Base-by-base conservation (phyloP, 2,888 invertebrate genomes). In the Pheosia tremula region DNA sequence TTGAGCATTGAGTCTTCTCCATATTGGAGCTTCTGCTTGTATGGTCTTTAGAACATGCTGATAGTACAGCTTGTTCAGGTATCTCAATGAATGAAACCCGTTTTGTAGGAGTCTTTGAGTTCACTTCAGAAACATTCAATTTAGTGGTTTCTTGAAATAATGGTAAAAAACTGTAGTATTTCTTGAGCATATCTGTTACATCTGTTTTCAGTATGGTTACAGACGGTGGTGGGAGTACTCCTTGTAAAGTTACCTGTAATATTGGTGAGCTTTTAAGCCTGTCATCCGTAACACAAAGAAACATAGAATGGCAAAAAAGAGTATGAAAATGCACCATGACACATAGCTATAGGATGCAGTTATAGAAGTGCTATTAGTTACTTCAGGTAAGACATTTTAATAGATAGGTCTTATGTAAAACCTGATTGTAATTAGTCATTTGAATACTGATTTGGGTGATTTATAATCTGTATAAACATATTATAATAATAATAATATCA, bases 181-280 rank as follows among this genome's bases (percentile, higher is more conserved):
- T 93, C 36, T 94, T 89, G 24, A 97, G 93, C 86, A 96, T 95
- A 79, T 96, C 95, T 39, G 93, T 89, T 36, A 95, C 95, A 79
- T 96, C 96, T 60, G 95, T 91, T 74, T 96, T 95, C 38, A 96
- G 89, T 49, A 94, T 95, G 11, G 97, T 97, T 10, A 96, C 94
- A 38, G 96, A 96, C 0, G 97, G 97, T 9, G 97, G 97, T 37
- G 97, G 97, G 8, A 96, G 91, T 0, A 97, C 94, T 1, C 97
- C 97, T 69, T 94, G 94, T 8, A 97, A 85, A 56, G 94, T 94
- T 80, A 94, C 95, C 83, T 96, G 94, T 64, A 61, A 53, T 37
- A 36, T 52, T 36, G 36, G 7, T 11, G 11, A n/a, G n/a, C 6
- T 47, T 47, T 2, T 41, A 41, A 3, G 5, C 6, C 41, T 41